Conservation (phyloP, 2,113 vertebrate genomes). For the Todiramphus chloris region DNA sequence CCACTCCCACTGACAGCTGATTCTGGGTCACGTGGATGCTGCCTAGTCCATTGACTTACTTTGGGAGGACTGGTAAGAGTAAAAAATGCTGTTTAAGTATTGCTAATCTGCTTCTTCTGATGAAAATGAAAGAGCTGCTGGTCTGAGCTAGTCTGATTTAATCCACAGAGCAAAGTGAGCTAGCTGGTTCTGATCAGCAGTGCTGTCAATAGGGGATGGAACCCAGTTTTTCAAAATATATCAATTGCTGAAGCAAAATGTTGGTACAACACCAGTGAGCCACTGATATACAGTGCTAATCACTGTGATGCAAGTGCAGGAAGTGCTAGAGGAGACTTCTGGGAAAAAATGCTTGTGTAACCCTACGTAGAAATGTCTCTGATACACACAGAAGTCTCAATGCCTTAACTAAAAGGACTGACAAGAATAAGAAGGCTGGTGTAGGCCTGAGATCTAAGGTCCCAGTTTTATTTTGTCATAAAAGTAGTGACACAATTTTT, state of each 20-base stretch:
- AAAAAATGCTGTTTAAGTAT: not conserved
- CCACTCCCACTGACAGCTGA: not conserved
- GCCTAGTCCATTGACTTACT: not conserved
- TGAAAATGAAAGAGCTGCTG: not conserved
- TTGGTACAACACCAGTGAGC: not conserved
- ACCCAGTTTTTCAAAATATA: not conserved
- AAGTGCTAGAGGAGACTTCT: not conserved
- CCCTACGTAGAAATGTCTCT: not conserved
- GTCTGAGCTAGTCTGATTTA: not conserved
- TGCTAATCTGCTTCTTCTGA: not conserved
- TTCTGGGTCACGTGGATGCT: not conserved
- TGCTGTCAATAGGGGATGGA: not conserved
- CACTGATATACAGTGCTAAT: not conserved
- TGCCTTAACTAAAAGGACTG: not conserved
- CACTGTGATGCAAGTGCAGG: not conserved
- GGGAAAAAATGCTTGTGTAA: not conserved
- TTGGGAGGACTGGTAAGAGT: not conserved
- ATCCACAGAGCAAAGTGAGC: not conserved
- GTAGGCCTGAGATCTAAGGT: not conserved
- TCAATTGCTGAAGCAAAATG: not conserved
- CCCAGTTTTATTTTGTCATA: not conserved
- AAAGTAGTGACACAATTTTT: not conserved
- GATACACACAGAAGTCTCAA: not conserved
- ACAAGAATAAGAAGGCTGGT: not conserved
- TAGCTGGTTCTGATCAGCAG: not conserved